A percentile compares a stretch with the other conserved stretches of the same genome.
Conservation (phyloP, 2,888 invertebrate species). For the Griposia aprilina region DNA sequence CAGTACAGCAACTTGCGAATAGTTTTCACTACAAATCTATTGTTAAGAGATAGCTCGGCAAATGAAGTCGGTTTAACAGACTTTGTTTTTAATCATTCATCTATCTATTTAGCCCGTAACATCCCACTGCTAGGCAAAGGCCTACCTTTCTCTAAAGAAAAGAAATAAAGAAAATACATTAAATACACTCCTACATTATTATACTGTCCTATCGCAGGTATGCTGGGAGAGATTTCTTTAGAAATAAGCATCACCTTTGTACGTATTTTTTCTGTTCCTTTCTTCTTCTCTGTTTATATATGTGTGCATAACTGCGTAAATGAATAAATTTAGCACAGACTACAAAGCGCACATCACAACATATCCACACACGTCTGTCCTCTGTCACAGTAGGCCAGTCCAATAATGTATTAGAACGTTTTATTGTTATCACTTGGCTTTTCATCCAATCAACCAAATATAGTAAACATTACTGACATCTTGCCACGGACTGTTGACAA, state of each 20-base stretch:
- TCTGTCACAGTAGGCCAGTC: neutral
- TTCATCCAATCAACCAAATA: neutral
- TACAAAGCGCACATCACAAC: no score
- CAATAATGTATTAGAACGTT: neutral
- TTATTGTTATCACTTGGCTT: neutral
- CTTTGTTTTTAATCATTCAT: neutral
- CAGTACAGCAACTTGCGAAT: slow-evolving; percentile 22
- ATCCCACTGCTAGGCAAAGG: neutral
- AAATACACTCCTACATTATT: no score
- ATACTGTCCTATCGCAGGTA: no score
- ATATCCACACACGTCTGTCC: neutral
- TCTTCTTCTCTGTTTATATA: no score
- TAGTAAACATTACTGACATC: neutral
- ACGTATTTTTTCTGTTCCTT: no score
- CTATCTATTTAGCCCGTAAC: no score
- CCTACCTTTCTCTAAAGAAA: neutral
- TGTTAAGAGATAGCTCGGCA: slow-evolving; percentile 25
- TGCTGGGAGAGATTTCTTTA: no score
- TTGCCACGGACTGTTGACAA: neutral
- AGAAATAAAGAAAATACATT: no score
- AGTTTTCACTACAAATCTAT: slow-evolving; percentile 51
- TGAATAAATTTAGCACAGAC: no score
- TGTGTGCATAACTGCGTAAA: no score
- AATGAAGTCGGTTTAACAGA: neutral
- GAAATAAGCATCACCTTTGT: no score